These are phyloP conservation scores for Hydropsyche betteni DNA, from an alignment of 2,888 invertebrate species.

Conservation along the genomic window DNA sequence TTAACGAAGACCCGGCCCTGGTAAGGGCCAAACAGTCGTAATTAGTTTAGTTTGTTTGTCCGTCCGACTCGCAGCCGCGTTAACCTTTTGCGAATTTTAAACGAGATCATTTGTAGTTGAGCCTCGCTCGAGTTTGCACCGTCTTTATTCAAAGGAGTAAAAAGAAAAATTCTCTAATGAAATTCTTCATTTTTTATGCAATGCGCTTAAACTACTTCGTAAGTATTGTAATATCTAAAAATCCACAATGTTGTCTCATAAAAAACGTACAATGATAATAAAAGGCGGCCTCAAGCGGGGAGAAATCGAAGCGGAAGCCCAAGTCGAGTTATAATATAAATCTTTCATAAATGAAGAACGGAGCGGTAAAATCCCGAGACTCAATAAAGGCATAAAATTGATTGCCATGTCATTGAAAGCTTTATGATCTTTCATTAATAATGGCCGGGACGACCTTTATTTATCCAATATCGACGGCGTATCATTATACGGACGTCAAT, in stretches of 20 bases:
- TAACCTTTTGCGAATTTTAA: constrained; percentile 23
- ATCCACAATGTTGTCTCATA: no score
- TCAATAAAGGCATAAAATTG: constrained; percentile 22
- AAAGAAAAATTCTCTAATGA: no score
- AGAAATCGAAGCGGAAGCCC: no score
- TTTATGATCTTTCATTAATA: constrained; percentile 24
- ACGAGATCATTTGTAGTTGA: constrained; percentile 23
- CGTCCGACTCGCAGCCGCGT: neutral
- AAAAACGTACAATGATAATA: no score
- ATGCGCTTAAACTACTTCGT: no score
- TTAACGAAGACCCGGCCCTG: neutral
- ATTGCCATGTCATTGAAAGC: constrained; percentile 8
- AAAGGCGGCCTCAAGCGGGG: no score
- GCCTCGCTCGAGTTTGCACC: neutral
- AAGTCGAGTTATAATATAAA: neutral
- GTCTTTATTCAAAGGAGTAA: neutral
- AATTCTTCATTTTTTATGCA: no score
- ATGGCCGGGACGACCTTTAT: constrained; percentile 15
- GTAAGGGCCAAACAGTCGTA: neutral
- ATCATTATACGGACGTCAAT: neutral
- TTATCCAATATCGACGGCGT: constrained; percentile 6
- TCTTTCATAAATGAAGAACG: constrained; percentile 19
- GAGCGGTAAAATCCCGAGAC: constrained; percentile 21
- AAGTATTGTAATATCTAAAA: no score
- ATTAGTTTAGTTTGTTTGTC: constrained; percentile 21